Evolutionary conservation across 2,113 vertebrate genomes (phyloP).

Genomic region (Gambusia affinis): DNA sequence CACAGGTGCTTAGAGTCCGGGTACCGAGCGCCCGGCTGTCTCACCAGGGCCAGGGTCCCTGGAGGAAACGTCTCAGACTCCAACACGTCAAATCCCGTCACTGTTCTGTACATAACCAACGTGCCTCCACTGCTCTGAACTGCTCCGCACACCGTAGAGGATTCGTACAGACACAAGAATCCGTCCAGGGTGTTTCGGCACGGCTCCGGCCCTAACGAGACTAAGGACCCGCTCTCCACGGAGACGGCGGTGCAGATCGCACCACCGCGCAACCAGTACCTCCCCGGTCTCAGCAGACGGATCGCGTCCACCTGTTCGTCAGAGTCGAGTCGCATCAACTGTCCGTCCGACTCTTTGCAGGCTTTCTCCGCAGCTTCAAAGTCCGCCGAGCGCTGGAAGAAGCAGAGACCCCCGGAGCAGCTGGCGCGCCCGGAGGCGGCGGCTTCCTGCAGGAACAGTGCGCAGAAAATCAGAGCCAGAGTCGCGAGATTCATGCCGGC

Average conservation of each 20-base stretch:
- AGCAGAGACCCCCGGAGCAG: constrained; percentile 18
- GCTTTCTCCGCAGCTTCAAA: neutral
- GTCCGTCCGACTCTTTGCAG: accelerated
- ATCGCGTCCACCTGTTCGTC: accelerated
- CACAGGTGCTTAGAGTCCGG: constrained; percentile 35
- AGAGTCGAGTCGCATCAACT: neutral
- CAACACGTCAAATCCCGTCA: neutral
- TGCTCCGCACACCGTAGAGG: accelerated
- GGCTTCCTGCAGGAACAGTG: constrained; percentile 8
- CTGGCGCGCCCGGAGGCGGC: neutral
- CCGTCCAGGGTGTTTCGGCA: constrained; percentile 23
- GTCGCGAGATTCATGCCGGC: constrained; percentile 16
- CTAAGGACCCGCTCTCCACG: neutral
- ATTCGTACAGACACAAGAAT: constrained; percentile 18
- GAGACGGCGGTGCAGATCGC: constrained; percentile 14
- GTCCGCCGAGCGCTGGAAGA: neutral
- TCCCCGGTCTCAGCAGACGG: neutral
- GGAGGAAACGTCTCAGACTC: neutral
- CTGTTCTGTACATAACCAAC: neutral
- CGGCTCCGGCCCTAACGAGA: neutral
- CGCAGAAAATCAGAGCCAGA: neutral
- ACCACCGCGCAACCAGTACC: constrained; percentile 34
- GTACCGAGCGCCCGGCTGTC: accelerated
- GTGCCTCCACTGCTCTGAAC: accelerated
- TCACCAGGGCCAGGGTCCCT: constrained; percentile 20